Evolutionary conservation across 1,140 invertebrate genomes (phyloP), one percentile per base, ranked within the genome.

Genomic region (Caenorhabditis brenneri): DNA sequence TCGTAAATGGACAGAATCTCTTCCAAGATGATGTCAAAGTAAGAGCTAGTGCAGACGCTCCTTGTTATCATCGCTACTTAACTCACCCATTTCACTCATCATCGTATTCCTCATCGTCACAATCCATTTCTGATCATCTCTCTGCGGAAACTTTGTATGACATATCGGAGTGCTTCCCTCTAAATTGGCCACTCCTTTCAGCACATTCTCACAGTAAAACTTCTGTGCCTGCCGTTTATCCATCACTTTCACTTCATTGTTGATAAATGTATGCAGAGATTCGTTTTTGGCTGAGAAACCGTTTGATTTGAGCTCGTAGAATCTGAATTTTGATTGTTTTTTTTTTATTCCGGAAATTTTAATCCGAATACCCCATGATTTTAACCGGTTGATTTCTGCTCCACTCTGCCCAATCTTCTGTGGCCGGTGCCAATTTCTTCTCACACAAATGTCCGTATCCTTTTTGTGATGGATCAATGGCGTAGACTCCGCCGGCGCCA

Each of bases 301-400:
- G 10, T 42, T n/a, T 16, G 65, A 7, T 24, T 36, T 33, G 12
- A 74, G 22, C 4, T 74, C 65, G n/a, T 42, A 74, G n/a, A 74
- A 74, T 42, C 65, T 74, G 29, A 19, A 65, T 33, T 27, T 55
- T 51, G 6, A 19, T 7, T 3, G 22, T n/a, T n/a, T n/a, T n/a
- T n/a, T n/a, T n/a, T n/a, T n/a, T n/a, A n/a, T n/a, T n/a, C n/a
- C n/a, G n/a, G n/a, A n/a, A n/a, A n/a, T n/a, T n/a, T n/a, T n/a
- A n/a, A n/a, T n/a, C n/a, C n/a, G n/a, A n/a, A n/a, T n/a, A 46
- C 65, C 65, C 65, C n/a, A 74, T 22, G 15, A 74, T 10, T 74
- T 74, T 74, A 9, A 74, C 4, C 15, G 33, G 22, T 12, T 74
- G 65, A 42, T 74, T 46, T 10, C 24, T 6, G 24, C 65, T 42